Conservation (phyloP, 2,888 invertebrate species). For the Drosophila seclusa region DNA sequence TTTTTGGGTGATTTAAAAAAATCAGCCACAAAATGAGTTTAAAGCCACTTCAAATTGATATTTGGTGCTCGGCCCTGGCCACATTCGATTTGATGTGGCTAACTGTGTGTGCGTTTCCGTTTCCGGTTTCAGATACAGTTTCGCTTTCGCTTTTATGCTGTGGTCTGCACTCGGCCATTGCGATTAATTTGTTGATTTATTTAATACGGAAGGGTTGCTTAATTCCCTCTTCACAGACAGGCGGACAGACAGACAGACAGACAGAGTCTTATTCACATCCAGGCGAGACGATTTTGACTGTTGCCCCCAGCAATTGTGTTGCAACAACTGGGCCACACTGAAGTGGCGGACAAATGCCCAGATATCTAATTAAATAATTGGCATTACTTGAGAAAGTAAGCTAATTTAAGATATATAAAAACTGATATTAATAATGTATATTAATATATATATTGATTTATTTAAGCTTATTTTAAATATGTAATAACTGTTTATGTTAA, state of each 20-base stretch:
- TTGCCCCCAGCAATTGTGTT: conserved; percentile 14
- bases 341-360: not conserved
- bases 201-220: conserved; percentile 82
- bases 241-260: not conserved
- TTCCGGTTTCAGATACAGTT: conserved; percentile 54
- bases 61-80: conserved; percentile 26
- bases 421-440: not conserved
- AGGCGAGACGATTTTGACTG: not conserved
- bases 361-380: not conserved
- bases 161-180: conserved; percentile 58
- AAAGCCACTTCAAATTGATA: conserved; percentile 72
- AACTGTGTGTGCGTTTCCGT: conserved; percentile 78
- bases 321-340: not conserved
- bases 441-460: not conserved
- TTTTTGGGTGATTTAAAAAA: conserved; percentile 26
- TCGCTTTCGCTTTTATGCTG: conserved; percentile 32
- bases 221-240: conserved; percentile 57
- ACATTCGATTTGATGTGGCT: conserved; percentile 56
- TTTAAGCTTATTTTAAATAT: too few species aligned
- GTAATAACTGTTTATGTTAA: not conserved
- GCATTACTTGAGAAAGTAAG: not conserved
- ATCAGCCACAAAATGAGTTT: conserved; percentile 65
- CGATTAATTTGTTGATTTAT: conserved; percentile 82
- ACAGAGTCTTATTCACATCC: conserved; percentile 55
- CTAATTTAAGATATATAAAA: too few species aligned